Percentiles rank a stretch among this genome's conserved stretches.
Evolutionary conservation across 2,888 invertebrate genomes (phyloP).

Genomic region (Strigamia transsilvanica): DNA sequence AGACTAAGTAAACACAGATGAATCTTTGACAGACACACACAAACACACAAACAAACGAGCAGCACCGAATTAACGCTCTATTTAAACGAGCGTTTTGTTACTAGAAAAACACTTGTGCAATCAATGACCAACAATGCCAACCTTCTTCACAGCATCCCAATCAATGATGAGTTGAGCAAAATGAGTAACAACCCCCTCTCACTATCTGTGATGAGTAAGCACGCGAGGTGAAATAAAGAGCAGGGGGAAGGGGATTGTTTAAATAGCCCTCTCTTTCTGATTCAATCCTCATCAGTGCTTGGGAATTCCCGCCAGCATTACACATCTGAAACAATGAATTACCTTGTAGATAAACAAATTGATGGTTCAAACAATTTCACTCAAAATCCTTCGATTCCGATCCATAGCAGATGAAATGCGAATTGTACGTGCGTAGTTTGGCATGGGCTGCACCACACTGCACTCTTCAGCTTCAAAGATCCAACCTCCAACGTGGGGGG

Average conservation of each 20-base stretch:
- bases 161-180: constrained; percentile 40
- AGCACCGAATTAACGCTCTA: not conserved
- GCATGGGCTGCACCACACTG: constrained; percentile 42
- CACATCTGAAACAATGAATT: not conserved
- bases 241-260: not conserved
- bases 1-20: constrained; percentile 45
- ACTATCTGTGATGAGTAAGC: constrained; percentile 47
- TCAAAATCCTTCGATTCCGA: not conserved
- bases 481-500: constrained; percentile 1
- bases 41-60: constrained; percentile 21
- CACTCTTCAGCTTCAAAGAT: constrained; percentile 34
- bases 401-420: not conserved
- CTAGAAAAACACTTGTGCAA: constrained; percentile 29
- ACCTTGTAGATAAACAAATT: not conserved
- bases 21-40: constrained; percentile 19
- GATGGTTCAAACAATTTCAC: not conserved
- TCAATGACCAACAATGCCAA: not conserved
- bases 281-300: constrained; percentile 35
- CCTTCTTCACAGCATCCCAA: constrained; percentile 26
- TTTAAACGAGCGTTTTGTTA: constrained; percentile 9
- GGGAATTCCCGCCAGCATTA: constrained; percentile 38
- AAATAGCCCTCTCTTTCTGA: constrained; percentile 47
- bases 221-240: constrained; percentile 39
- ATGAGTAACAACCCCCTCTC: constrained; percentile 6
- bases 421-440: constrained; percentile 24